phyloP scores from a whole-genome alignment of 2,113 vertebrate species.

The Fregetta grallaria region DNA sequence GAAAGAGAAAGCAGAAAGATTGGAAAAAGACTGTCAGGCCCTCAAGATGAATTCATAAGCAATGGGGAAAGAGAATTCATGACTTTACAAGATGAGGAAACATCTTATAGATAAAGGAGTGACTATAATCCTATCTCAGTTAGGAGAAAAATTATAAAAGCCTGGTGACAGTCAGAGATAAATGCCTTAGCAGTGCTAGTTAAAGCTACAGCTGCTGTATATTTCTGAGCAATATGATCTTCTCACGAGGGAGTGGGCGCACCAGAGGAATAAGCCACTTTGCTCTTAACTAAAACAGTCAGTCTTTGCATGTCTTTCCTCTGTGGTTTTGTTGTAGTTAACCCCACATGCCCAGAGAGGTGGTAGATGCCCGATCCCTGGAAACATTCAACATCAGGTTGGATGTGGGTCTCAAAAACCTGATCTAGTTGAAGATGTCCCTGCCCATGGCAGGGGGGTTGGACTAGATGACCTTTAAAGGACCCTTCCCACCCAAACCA shows the following conservation, averaged over 20 bases:
- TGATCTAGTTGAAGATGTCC: no score
- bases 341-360: no score
- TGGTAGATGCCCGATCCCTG: no score
- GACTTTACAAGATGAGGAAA: background rate
- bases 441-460: no score
- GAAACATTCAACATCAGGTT: no score
- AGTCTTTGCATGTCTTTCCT: background rate
- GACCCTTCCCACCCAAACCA: no score
- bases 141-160: background rate
- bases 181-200: background rate
- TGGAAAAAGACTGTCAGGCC: background rate
- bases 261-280: background rate
- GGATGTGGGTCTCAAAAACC: no score
- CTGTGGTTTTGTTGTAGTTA: background rate
- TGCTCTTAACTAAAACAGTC: background rate
- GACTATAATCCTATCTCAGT: background rate
- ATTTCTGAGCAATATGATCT: background rate
- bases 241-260: background rate
- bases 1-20: background rate
- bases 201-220: background rate
- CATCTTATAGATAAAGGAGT: background rate
- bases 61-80: background rate
- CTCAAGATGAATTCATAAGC: background rate
- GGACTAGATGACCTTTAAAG: no score
- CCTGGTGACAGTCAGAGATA: background rate